These are phyloP conservation scores for Macquaria ambigua DNA, from an alignment of 2,113 vertebrate genomes.

Conservation along the genomic window DNA sequence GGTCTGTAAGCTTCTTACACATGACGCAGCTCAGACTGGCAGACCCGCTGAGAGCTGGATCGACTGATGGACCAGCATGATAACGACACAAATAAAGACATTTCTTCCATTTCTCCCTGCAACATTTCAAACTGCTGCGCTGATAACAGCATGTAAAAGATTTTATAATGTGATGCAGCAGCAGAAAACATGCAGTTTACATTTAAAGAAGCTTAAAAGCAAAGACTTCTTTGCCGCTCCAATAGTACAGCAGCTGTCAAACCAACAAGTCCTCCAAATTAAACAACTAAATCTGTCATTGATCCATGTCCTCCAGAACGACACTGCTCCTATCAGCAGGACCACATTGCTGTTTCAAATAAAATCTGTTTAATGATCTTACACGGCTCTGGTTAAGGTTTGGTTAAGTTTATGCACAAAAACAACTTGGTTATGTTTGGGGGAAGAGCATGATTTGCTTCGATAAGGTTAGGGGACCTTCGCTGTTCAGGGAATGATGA, in stretches of 20 bases:
- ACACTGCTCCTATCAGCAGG: not conserved
- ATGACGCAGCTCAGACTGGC: not conserved
- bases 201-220: not conserved
- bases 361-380: not conserved
- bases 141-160: not conserved
- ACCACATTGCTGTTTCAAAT: not conserved
- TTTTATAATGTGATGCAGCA: not conserved
- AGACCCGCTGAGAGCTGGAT: not conserved
- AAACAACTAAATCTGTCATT: not conserved
- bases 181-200: not conserved
- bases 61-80: not conserved
- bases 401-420: not conserved
- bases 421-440: not conserved
- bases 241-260: not conserved
- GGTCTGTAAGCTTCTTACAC: conserved; percentile 16
- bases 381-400: not conserved
- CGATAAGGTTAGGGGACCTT: too few species aligned
- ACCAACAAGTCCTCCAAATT: not conserved
- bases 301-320: not conserved
- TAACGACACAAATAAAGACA: too few species aligned
- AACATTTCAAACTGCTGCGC: not conserved
- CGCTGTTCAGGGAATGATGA: not conserved
- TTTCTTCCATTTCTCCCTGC: not conserved
- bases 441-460: not conserved
- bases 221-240: too few species aligned